Evolutionary conservation across 2,797 vertebrate species (phyloP).

Genomic region (Coccyzus lansbergi): DNA sequence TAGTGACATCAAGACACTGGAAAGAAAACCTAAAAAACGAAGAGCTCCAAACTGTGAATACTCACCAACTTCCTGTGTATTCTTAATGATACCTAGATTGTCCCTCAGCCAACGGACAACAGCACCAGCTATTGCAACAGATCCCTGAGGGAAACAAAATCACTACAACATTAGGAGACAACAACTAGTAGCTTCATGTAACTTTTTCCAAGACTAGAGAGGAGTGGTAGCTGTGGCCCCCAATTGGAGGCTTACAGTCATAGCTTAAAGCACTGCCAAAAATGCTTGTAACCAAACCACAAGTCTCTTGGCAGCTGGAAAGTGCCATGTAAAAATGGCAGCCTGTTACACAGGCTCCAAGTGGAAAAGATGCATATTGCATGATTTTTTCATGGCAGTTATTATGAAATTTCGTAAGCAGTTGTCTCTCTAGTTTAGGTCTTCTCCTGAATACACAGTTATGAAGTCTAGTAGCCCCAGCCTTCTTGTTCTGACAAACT

Average conservation of each 20-base stretch:
- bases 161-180: neutral
- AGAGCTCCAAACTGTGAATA: neutral
- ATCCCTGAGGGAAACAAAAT: slow-evolving; percentile 82
- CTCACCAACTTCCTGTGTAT: slow-evolving; percentile 90
- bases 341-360: neutral
- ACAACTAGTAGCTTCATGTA: neutral
- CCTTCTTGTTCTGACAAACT: neutral
- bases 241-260: neutral
- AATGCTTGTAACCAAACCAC: neutral
- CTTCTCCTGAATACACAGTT: neutral
- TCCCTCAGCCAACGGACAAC: slow-evolving; percentile 96
- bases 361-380: neutral
- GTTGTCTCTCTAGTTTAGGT: neutral
- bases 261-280: neutral
- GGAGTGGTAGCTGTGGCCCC: neutral
- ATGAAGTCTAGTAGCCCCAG: neutral
- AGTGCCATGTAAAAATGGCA: neutral
- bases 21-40: neutral
- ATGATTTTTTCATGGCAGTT: neutral
- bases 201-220: neutral
- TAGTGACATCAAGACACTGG: neutral
- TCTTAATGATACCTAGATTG: slow-evolving; percentile 91
- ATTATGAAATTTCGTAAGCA: neutral
- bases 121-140: slow-evolving; percentile 97
- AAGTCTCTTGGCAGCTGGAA: neutral